A percentile compares a stretch with the other conserved stretches of the same genome.
These are phyloP conservation scores for Salvelinus namaycush DNA, from an alignment of 2,113 vertebrate species.

Conservation along the genomic window DNA sequence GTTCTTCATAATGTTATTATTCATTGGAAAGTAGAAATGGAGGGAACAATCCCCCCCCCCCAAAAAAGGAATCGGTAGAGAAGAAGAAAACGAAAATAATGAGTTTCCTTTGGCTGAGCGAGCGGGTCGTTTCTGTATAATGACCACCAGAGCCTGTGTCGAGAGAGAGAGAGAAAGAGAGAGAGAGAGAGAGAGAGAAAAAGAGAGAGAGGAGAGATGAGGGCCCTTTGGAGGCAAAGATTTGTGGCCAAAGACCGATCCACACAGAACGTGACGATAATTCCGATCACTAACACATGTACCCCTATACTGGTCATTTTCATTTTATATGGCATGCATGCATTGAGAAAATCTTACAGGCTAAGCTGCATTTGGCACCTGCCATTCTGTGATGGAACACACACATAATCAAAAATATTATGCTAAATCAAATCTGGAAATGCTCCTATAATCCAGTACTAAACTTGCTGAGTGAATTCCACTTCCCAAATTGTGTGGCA, in stretches of 20 bases:
- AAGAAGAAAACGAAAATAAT: slow-evolving; percentile 34
- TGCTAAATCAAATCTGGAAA: neutral
- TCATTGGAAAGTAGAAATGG: slow-evolving; percentile 50
- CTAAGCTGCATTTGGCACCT: neutral
- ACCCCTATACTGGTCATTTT: neutral
- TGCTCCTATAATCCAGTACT: neutral
- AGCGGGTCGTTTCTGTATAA: slow-evolving; percentile 54
- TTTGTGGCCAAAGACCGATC: neutral
- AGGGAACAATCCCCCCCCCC: slow-evolving; percentile 50
- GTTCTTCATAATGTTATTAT: slow-evolving; percentile 64
- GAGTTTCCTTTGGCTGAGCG: slow-evolving; percentile 55
- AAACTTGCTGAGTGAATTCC: slow-evolving; percentile 39
- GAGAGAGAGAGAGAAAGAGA: neutral
- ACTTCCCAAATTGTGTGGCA: slow-evolving; percentile 33
- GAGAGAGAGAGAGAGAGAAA: too few species aligned
- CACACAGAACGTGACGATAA: neutral
- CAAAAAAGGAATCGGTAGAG: slow-evolving; percentile 52
- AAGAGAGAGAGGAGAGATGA: neutral
- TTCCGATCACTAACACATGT: neutral
- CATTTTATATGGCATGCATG: neutral
- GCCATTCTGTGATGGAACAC: neutral
- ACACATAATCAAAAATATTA: neutral
- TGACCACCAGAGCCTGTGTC: slow-evolving; percentile 42
- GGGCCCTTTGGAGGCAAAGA: neutral
- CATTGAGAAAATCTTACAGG: neutral